A percentile compares a stretch with the other conserved stretches of the same genome.
phyloP scores from a whole-genome alignment of 2,113 vertebrate genomes.

The Leucoraja erinaceus region DNA sequence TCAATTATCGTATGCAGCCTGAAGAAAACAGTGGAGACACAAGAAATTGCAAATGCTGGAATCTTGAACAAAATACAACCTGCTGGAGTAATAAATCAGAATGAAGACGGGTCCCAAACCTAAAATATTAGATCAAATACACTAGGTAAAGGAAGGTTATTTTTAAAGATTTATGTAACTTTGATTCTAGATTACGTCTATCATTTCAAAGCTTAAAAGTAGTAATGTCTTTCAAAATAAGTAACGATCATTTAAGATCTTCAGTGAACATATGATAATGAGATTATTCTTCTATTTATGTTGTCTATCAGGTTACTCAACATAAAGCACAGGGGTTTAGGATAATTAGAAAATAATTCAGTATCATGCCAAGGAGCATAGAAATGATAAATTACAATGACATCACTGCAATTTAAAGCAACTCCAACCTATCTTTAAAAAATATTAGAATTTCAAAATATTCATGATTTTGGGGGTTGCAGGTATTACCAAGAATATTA shows the following conservation, averaged over 20 bases:
- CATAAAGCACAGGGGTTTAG: neutral
- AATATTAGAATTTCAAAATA: neutral
- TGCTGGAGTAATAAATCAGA: too few species aligned
- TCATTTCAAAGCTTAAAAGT: neutral
- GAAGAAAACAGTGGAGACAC: too few species aligned
- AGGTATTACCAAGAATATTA: neutral
- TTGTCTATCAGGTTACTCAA: neutral
- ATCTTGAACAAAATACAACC: too few species aligned
- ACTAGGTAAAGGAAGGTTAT: neutral
- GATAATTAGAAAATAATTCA: conserved; percentile 33
- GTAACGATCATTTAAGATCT: neutral
- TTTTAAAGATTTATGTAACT: neutral
- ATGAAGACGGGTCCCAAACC: too few species aligned
- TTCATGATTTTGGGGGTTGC: too few species aligned
- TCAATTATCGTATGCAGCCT: neutral
- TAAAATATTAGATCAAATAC: neutral
- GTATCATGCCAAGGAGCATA: neutral
- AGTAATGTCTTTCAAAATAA: neutral
- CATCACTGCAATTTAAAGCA: neutral
- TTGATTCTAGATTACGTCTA: neutral
- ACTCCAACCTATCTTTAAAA: neutral
- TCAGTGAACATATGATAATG: neutral
- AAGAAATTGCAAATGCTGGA: too few species aligned
- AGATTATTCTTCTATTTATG: conserved; percentile 32
- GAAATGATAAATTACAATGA: neutral